Base-by-base conservation (phyloP, 2,797 vertebrate genomes). In the Coreius guichenoti region DNA sequence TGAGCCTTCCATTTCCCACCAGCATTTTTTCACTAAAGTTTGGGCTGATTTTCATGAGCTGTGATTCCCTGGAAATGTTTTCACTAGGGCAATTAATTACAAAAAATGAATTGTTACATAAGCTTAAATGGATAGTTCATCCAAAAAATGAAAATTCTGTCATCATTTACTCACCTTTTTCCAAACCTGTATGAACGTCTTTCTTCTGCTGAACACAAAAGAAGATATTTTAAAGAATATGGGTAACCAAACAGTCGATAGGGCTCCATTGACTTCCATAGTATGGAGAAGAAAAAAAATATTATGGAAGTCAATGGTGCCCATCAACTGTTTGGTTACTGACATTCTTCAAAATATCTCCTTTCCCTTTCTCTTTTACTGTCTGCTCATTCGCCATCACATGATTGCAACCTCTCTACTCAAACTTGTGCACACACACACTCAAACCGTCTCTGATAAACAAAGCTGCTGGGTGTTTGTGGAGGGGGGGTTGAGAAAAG, bases 371-470 rank as follows among this genome's bases (percentile, higher is more conserved):
- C 7, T 68, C 51, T 49, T 16, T 49, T 7, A 19, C 14, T 61
- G 61, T 19, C 56, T 78, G 33, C 36, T 12, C 14, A 61, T 11
- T 77, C 14, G 3, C 33, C 8, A 26, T 78, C 36, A 61, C 14
- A 61, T 26, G 36, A 78, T 61, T 78, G 33, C 36, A 61, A 26
- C 33, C 23, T 61, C 14, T 43, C 36, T 43, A 43, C 23, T 43
- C 13, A 61, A 29, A 47, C 61, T 80, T 67, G 51, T 8, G 1
- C 14, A 1, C 39, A 49, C 70, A 63, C 36, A 5, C 51, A 75
- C 13, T 82, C 72, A 61, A 80, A 80, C 77, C 5, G 1, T 67
- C 45, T 51, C 6, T 69, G 79, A 81, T 81, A 54, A 80, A 68
- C 63, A 36, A 80, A 80, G 47, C 79, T 26, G 26, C 19, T 8